These are phyloP conservation scores for Procavia capensis DNA, from an alignment of 2,113 vertebrate species.

Conservation along the genomic window DNA sequence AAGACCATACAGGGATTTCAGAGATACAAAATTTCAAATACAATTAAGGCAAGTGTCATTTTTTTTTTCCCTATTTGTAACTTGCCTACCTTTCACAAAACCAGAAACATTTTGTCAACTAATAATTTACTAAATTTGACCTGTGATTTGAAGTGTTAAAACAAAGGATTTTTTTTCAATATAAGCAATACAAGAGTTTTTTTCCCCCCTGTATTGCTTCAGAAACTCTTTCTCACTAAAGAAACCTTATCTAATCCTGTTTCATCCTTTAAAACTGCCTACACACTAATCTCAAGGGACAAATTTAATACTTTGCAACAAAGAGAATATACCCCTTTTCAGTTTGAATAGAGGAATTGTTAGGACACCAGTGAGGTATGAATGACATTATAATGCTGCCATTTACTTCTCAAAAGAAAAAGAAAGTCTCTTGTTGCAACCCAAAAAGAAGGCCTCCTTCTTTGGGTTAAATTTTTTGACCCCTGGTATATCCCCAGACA, in stretches of 20 bases:
- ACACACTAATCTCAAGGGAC: slow-evolving; percentile 89
- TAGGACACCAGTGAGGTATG: slow-evolving; percentile 89
- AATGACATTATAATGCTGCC: slow-evolving; percentile 90
- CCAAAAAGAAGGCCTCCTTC: slow-evolving; percentile 85
- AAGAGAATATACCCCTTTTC: slow-evolving; percentile 91
- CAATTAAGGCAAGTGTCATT: slow-evolving; percentile 76
- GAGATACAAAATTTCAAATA: slow-evolving; percentile 74
- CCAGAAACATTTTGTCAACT: slow-evolving; percentile 84
- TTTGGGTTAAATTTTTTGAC: slow-evolving; percentile 93
- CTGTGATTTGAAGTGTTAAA: slow-evolving; percentile 85
- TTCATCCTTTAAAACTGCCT: slow-evolving; percentile 91
- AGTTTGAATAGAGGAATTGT: slow-evolving; percentile 90
- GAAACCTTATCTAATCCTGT: slow-evolving; percentile 92
- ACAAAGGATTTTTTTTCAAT: slow-evolving; percentile 83
- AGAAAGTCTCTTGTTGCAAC: slow-evolving; percentile 86
- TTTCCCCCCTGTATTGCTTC: slow-evolving; percentile 80
- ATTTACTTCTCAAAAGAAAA: slow-evolving; percentile 88
- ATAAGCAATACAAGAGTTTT: slow-evolving; percentile 81
- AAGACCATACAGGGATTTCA: slow-evolving; percentile 68
- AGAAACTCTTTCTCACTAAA: slow-evolving; percentile 85
- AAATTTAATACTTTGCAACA: slow-evolving; percentile 94
- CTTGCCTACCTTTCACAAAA: slow-evolving; percentile 74
- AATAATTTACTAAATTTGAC: slow-evolving; percentile 82
- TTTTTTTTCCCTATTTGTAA: slow-evolving; percentile 42
- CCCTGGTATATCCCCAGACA: slow-evolving; percentile 88